Evolutionary conservation across 2,888 invertebrate species (phyloP).

Genomic region (Lasioglossum lativentre): DNA sequence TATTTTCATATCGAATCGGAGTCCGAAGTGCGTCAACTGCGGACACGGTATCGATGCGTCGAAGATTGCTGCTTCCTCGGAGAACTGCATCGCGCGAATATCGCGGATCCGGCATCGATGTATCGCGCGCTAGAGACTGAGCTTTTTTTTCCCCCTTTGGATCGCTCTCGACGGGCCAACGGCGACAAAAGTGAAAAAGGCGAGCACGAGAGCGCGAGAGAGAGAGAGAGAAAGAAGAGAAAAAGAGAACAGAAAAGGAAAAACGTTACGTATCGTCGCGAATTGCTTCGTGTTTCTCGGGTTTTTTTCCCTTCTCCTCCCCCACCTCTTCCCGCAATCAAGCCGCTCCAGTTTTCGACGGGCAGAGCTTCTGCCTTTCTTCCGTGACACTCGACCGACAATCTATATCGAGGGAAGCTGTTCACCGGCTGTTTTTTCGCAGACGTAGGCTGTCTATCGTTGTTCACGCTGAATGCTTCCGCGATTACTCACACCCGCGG

Average conservation of each 20-base stretch:
- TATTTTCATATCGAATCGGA: neutral
- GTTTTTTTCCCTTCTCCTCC: neutral
- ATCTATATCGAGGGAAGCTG: slow-evolving; percentile 22
- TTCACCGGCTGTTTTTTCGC: slow-evolving; percentile 12
- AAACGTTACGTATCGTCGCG: slow-evolving; percentile 27
- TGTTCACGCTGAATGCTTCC: neutral
- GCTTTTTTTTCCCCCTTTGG: neutral
- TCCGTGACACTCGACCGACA: slow-evolving; percentile 22
- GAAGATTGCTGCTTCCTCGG: slow-evolving; percentile 45
- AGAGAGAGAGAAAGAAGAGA: neutral
- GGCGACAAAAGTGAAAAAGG: slow-evolving; percentile 16
- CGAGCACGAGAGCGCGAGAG: neutral
- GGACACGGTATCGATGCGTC: slow-evolving; percentile 36
- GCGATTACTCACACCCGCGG: slow-evolving; percentile 12
- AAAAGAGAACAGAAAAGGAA: neutral
- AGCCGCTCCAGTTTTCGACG: slow-evolving; percentile 58
- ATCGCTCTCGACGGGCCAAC: slow-evolving; percentile 33
- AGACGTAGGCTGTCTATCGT: slow-evolving; percentile 15
- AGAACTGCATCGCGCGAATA: slow-evolving; percentile 1
- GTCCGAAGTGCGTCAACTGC: slow-evolving; percentile 25
- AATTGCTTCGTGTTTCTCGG: slow-evolving; percentile 34
- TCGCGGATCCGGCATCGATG: neutral
- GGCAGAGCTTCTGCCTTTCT: slow-evolving; percentile 37
- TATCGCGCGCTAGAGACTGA: neutral
- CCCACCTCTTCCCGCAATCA: slow-evolving; percentile 49